Evolutionary conservation across 2,113 vertebrate genomes (phyloP).

Genomic region (Ctenodactylus gundi): DNA sequence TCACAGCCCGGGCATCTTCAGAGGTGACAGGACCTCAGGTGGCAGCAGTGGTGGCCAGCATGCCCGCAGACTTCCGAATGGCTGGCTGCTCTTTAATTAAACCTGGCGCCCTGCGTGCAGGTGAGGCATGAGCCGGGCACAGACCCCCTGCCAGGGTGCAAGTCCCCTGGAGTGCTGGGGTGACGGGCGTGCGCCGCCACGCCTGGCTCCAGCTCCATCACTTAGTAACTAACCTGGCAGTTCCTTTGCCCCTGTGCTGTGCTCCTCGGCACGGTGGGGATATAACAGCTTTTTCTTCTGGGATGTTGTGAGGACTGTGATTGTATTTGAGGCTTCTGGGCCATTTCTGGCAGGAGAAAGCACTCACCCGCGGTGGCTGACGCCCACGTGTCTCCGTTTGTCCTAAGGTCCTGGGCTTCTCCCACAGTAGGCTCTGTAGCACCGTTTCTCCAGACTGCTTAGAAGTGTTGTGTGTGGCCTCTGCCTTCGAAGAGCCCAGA

Average conservation of each 20-base stretch:
- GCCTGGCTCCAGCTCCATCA: background rate
- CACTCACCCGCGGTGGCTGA: background rate
- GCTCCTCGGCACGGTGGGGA: background rate
- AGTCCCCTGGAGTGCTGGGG: too few relatives aligned
- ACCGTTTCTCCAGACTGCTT: background rate
- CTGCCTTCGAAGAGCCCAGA: background rate
- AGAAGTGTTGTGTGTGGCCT: background rate
- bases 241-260: background rate
- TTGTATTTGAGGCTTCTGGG: background rate
- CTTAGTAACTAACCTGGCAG: background rate
- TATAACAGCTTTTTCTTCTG: background rate
- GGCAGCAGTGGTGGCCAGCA: fast-evolving
- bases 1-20: fast-evolving
- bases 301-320: background rate
- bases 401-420: background rate
- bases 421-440: background rate
- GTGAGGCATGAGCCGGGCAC: too few relatives aligned
- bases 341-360: background rate
- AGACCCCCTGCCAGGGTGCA: too few relatives aligned
- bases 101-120: background rate
- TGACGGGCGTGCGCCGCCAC: too few relatives aligned
- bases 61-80: background rate
- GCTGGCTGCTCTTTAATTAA: background rate
- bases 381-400: background rate
- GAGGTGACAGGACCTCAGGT: background rate